phyloP scores from a whole-genome alignment of 2,113 vertebrate genomes.

The Tachysurus vachellii region DNA sequence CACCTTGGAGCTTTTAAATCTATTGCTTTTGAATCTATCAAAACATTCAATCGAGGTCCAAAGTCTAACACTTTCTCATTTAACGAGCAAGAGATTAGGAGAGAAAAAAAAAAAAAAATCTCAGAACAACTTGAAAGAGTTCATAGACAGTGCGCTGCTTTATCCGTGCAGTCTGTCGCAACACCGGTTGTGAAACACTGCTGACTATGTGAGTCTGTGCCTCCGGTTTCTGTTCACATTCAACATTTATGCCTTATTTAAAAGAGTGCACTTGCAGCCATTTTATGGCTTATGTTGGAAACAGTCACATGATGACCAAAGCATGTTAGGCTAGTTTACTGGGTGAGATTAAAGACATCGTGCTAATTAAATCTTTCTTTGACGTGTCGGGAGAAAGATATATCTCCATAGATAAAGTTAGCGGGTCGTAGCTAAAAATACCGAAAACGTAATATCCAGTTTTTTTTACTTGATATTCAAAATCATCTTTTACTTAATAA shows the following conservation, averaged over 20 bases:
- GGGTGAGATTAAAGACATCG: neutral
- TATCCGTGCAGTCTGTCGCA: constrained; percentile 28
- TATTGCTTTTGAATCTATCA: neutral
- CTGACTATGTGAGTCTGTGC: neutral
- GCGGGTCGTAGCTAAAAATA: neutral
- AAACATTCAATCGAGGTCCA: constrained; percentile 7
- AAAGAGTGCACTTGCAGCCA: neutral
- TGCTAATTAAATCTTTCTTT: neutral
- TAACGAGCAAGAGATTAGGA: constrained; percentile 7
- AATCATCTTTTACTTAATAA: neutral
- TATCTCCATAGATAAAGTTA: neutral
- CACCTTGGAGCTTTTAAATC: neutral
- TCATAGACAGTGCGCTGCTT: constrained; percentile 20
- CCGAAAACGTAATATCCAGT: neutral
- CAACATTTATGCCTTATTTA: neutral
- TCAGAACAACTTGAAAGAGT: constrained; percentile 15
- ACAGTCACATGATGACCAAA: neutral
- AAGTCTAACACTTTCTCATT: constrained; percentile 20
- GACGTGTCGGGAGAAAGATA: neutral
- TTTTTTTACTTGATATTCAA: neutral
- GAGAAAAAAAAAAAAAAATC: neutral
- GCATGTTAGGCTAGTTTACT: neutral
- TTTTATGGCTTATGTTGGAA: neutral
- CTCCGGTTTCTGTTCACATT: neutral
- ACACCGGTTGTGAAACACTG: constrained; percentile 29